Conservation (phyloP, 2,797 vertebrate genomes). For the Cynodonichthys magdalenae region DNA sequence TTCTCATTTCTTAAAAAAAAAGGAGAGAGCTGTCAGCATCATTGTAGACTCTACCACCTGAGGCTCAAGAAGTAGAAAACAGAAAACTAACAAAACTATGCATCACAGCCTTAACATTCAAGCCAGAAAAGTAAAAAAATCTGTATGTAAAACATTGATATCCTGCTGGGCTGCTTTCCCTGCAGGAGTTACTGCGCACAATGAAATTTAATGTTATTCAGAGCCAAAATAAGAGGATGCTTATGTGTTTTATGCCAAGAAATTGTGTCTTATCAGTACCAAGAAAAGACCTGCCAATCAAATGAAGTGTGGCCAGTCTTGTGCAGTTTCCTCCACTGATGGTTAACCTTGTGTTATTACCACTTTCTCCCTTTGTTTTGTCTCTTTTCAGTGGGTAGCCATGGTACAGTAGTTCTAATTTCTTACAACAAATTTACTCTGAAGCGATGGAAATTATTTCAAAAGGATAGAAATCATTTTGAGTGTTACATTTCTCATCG, state of each 20-base stretch:
- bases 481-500: conserved; percentile 4
- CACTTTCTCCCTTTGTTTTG: background rate
- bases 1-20: background rate
- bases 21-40: background rate
- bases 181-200: background rate
- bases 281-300: conserved; percentile 15
- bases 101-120: background rate
- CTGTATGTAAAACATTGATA: background rate
- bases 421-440: conserved; percentile 21
- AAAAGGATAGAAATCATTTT: background rate
- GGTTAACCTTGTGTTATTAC: background rate
- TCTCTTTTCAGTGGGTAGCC: background rate
- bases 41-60: background rate
- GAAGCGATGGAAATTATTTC: background rate
- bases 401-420: conserved; percentile 3
- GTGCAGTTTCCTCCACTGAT: background rate
- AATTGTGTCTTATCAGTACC: conserved; percentile 14
- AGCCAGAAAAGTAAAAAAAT: background rate
- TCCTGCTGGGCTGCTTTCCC: background rate
- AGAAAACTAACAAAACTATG: conserved; percentile 4
- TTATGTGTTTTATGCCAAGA: background rate
- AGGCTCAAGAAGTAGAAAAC: background rate
- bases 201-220: background rate
- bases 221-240: background rate
- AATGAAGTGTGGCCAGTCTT: background rate